These are phyloP conservation scores for Rugalucina vietnamica DNA, from an alignment of 2,888 invertebrate genomes.

Conservation along the genomic window DNA sequence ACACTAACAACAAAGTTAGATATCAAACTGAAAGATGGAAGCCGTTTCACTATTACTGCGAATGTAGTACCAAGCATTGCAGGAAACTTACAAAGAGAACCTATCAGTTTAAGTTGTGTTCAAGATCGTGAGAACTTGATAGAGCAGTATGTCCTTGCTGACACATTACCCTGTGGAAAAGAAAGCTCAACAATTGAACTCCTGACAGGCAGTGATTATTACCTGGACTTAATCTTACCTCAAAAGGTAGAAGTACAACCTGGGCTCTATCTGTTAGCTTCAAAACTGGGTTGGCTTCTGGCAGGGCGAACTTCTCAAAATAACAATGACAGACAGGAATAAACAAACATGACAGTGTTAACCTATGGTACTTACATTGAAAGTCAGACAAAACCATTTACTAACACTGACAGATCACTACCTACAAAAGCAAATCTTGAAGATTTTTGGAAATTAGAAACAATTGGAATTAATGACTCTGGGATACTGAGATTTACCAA, in stretches of 20 bases:
- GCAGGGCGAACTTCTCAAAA: neutral
- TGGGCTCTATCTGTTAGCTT: neutral
- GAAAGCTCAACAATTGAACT: neutral
- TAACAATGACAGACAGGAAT: neutral
- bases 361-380: neutral
- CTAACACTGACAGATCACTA: neutral
- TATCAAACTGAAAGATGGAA: neutral
- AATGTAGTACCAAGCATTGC: neutral
- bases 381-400: too few relatives aligned
- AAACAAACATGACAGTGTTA: neutral
- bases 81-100: neutral
- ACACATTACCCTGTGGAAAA: neutral
- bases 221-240: neutral
- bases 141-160: neutral
- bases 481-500: neutral
- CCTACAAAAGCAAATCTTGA: neutral
- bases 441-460: neutral
- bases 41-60: neutral
- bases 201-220: neutral
- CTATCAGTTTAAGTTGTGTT: neutral
- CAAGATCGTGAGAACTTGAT: neutral
- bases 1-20: neutral
- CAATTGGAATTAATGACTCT: neutral
- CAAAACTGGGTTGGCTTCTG: neutral
- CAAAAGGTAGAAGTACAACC: slow-evolving; percentile 4